These are phyloP conservation scores for Pantherophis vulpinus DNA, from an alignment of 2,797 vertebrate species.

Conservation along the genomic window DNA sequence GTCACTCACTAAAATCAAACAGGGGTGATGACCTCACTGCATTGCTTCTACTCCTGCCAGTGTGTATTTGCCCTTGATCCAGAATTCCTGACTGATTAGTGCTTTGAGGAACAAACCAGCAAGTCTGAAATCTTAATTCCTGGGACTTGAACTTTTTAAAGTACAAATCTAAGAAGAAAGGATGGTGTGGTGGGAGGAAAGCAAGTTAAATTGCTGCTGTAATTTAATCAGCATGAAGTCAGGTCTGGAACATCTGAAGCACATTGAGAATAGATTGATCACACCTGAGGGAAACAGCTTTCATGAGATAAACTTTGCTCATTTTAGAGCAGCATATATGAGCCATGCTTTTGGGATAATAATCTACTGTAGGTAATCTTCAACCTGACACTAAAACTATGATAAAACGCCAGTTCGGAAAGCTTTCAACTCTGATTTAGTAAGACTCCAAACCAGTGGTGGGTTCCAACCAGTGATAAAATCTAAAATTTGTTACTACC, in stretches of 20 bases:
- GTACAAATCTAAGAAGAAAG: background rate
- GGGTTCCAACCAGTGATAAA: too few relatives aligned
- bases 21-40: slow-evolving; percentile 35
- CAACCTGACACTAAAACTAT: background rate
- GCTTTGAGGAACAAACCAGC: background rate
- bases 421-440: background rate
- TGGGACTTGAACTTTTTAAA: background rate
- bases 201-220: background rate
- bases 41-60: slow-evolving; percentile 13
- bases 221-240: slow-evolving; percentile 28
- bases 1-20: slow-evolving; percentile 24
- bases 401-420: background rate
- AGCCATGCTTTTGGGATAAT: background rate
- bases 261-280: background rate
- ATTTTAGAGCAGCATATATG: background rate
- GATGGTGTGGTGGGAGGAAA: background rate
- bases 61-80: background rate
- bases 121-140: background rate
- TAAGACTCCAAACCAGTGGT: background rate
- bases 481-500: too few relatives aligned
- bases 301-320: background rate
- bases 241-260: background rate
- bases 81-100: background rate
- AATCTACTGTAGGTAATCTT: background rate
- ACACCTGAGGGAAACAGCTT: background rate